Conservation (phyloP, 2,888 invertebrate species). For the Brachycybe producta region DNA sequence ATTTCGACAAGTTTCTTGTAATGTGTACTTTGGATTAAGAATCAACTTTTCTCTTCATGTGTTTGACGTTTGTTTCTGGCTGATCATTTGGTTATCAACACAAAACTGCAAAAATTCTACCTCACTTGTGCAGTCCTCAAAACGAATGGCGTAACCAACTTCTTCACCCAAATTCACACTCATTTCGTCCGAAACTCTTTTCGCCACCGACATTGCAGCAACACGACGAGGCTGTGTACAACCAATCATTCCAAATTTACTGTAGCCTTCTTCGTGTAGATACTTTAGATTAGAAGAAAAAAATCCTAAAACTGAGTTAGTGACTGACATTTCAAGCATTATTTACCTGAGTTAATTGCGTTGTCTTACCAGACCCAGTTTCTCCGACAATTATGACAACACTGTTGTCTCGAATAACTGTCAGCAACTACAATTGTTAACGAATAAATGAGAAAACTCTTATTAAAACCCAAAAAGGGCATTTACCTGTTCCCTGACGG, state of each 20-base stretch:
- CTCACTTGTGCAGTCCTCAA: slow-evolving; percentile 96
- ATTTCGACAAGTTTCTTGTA: too few species aligned
- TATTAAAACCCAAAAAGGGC: too few species aligned
- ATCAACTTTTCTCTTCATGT: too few species aligned
- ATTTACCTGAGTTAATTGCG: slow-evolving; percentile 72
- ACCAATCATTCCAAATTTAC: slow-evolving; percentile 82
- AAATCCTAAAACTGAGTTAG: background rate
- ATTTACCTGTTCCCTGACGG: slow-evolving; percentile 68
- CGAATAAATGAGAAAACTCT: too few species aligned
- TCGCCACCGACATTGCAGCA: slow-evolving; percentile 99
- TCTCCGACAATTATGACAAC: slow-evolving; percentile 57
- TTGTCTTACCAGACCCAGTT: slow-evolving; percentile 94
- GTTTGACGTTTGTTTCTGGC: too few species aligned
- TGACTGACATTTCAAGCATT: background rate
- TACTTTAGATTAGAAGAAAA: slow-evolving; percentile 41
- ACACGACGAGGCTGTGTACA: slow-evolving; percentile 94
- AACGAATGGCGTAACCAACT: slow-evolving; percentile 97
- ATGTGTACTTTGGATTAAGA: too few species aligned
- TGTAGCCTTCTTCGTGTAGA: slow-evolving; percentile 85
- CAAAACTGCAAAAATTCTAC: slow-evolving; percentile 29
- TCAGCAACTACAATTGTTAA: slow-evolving; percentile 55
- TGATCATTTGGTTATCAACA: background rate
- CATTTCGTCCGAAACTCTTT: slow-evolving; percentile 98
- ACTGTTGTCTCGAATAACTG: slow-evolving; percentile 59
- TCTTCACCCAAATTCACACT: slow-evolving; percentile 72